Evolutionary conservation across 2,888 invertebrate species (phyloP), one percentile per base, ranked within the genome.

Genomic region (Campoplex nolae): DNA sequence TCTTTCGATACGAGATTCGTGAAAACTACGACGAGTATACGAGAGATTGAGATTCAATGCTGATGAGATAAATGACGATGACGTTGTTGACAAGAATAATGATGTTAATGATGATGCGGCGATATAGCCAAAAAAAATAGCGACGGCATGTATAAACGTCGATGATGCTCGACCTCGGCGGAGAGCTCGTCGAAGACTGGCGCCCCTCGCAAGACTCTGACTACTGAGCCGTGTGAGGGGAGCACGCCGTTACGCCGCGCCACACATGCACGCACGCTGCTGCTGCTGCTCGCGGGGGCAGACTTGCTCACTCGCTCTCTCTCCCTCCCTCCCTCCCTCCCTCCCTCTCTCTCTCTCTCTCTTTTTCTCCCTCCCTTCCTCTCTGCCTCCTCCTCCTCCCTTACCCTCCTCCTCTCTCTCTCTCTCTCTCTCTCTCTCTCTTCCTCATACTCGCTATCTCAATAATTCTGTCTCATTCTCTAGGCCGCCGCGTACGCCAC

Each of bases 181-280:
- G 91, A 90, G 90, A 91, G 91, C 90, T 91, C 91, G 90, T 90
- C 91, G 92, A 91, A 91, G 90, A 93, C 93, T 93, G 93, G 90
- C 91, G 91, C 91, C 91, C 86, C 84, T 84, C 90, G 88, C 87
- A 86, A 84, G 83, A 86, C 90, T 92, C 90, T 91, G 88, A 89
- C 90, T 90, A 88, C 90, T 88, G 89, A 88, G 88, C 90, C 89
- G 89, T 90, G 87, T 89, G 89, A 87, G 89, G 89, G 89, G 89
- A 88, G 88, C 88, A 89, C 89, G 88, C 89, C 87, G 89, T 89
- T 89, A 90, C 90, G 89, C 90, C 79, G 90, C 90, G 89, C 89
- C 90, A 90, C 90, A 90, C 88, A 88, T 88, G 88, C 89, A 88
- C 89, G 87, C 87, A 80, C 85, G 73, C 84, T 71, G 77, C 79